Base-by-base conservation (phyloP, 2,113 vertebrate species). In the Vulpes vulpes region DNA sequence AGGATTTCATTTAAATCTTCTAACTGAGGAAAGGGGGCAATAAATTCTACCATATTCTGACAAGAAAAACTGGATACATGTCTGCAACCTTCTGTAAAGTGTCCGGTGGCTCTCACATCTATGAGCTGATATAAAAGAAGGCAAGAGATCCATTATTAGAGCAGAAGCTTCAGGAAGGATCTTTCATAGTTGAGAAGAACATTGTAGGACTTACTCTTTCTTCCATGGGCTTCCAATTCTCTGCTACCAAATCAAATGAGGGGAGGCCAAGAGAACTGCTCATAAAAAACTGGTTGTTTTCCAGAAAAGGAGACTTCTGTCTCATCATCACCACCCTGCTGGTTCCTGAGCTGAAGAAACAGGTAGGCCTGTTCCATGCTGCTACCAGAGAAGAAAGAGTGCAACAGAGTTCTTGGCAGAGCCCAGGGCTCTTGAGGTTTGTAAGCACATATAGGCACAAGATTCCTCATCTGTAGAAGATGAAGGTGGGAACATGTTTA, bases 1-100 rank as follows among this genome's bases (percentile, higher is more conserved):
- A 83, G 16, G 74, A 90, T 93, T 84, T 71, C 83, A 92, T 55
- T 90, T 57, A 95, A 90, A 82, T 65, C 0, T 19, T 65, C 35
- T 73, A 78, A 73, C 11, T 55, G 23, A 88, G 78, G 22, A 95
- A 94, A 89, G 6, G 30, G 14, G 16, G 19, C 53, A 22, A 94
- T 32, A 78, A 51, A 59, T 81, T 73, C 38, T 78, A 62, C 25
- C 25, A 51, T 82, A 79, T 79, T 80, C 23, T 88, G 32, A 83
- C 83, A 22, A 74, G 3, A 89, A 43, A 82, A 87, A 19, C 35
- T 55, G 83, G 8, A 71, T 53, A 20, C 22, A 53, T 78, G n/a
- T 89, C 35, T 32, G 38, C 38, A 78, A 53, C 57, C 15, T 55
- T 74, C 43, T 71, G 11, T 85, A 69, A 97, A 71, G 79, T 38